Percentiles rank a stretch among this genome's conserved stretches.
Evolutionary conservation across 2,113 vertebrate genomes (phyloP).

Genomic region (Callospermophilus lateralis): DNA sequence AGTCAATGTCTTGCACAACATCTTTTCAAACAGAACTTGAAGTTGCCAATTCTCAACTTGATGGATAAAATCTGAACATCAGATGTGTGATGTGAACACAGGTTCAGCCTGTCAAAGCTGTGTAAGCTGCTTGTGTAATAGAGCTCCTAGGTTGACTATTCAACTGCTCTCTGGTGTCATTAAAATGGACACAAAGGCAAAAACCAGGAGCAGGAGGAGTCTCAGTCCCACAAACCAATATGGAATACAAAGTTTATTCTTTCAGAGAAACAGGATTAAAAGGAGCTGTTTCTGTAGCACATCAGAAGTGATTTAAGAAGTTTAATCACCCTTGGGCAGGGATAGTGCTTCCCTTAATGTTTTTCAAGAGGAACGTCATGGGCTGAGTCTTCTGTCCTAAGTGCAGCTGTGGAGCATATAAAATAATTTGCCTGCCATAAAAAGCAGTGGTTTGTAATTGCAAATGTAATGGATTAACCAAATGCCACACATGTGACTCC

Average conservation of each 20-base stretch:
- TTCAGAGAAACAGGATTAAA: slow-evolving; percentile 58
- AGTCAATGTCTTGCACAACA: background rate
- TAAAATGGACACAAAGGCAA: background rate
- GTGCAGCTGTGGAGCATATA: slow-evolving; percentile 50
- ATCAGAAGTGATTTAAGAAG: slow-evolving; percentile 72
- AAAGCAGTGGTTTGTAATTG: slow-evolving; percentile 69
- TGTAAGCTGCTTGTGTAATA: background rate
- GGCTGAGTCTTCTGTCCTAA: slow-evolving; percentile 56
- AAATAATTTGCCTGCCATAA: slow-evolving; percentile 71
- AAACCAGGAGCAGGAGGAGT: background rate
- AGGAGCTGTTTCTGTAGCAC: slow-evolving; percentile 30
- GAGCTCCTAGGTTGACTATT: background rate
- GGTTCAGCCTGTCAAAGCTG: background rate
- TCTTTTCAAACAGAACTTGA: background rate
- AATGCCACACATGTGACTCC: slow-evolving; percentile 46
- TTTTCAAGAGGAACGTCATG: slow-evolving; percentile 69
- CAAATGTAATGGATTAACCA: slow-evolving; percentile 75
- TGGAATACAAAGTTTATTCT: slow-evolving; percentile 34
- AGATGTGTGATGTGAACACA: background rate
- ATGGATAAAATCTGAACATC: background rate
- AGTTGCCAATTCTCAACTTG: background rate
- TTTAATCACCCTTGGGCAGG: slow-evolving; percentile 44
- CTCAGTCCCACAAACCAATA: background rate
- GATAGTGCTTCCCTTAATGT: slow-evolving; percentile 62
- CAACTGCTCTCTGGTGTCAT: background rate